Evolutionary conservation across 1,140 invertebrate species (phyloP), one percentile per base, ranked within the genome.

Genomic region (Drosophila sp.): DNA sequence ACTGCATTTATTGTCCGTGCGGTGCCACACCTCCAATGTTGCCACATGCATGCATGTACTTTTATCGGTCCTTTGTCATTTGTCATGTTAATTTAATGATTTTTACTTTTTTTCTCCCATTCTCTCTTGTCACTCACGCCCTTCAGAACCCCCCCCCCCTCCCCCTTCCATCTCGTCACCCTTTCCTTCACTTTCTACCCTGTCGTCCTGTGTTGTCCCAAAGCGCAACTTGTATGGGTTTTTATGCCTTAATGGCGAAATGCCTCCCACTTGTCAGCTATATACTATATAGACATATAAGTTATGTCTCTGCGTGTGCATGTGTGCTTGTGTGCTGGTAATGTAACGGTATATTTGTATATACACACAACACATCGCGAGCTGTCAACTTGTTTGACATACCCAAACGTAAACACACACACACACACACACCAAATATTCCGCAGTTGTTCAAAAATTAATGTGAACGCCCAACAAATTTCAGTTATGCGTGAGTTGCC

Each of bases 21-120:
- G 51, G 45, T 2, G 21, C 29, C 21, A 43, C 66, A 34, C 34
- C 29, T 41, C 8, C 27, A 8, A 11, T 9, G 9, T 16, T 40
- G 40, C 14, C 62, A 61, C 69, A 77, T 81, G 77, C 78, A 78
- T 76, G 64, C 78, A 77, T 69, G 67, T 76, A 61, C 50, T 75
- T 81, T 83, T 83, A 83, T 83, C 76, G 69, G 66, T 38, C 54
- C 72, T 78, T 70, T 83, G 80, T 83, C 80, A 81, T 83, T 83
- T 83, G 80, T 83, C 80, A 82, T 83, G 80, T 81, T 83, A 83
- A 83, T 83, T 83, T 83, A 81, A 81, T 72, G 80, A 83, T 83
- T 75, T 78, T 78, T 46, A 54, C 40, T 45, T 64, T 57, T n/a
- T 61, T 72, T 46, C 11, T 41, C 14, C 58, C 7, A 32, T 29